Evolutionary conservation across 2,888 invertebrate genomes (phyloP), one percentile per base, ranked within the genome.

Genomic region (Torymus tubicola): DNA sequence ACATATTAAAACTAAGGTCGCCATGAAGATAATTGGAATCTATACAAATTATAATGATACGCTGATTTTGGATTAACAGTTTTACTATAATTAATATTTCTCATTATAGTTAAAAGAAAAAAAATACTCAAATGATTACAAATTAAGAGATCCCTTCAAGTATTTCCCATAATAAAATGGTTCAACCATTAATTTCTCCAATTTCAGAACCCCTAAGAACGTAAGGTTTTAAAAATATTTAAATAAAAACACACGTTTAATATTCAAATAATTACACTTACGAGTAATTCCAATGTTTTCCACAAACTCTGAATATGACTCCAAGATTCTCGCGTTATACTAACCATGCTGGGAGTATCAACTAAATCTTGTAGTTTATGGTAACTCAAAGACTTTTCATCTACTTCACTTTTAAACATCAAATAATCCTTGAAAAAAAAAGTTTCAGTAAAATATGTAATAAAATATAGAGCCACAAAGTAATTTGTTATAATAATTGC

Each of bases 261-360:
- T 2, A 24, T 13, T 14, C 13, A 14, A 5, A 13, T 13, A 61
- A 53, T 53, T 13, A 14, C 52, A 84, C 88, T 86, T 84, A 92
- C 91, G 77, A 91, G 90, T 74, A 91, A 88, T 88, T 96, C 95
- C 73, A 97, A 92, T 87, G 95, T 95, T 84, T 94, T 93, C 98
- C 98, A 98, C 52, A 96, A 92, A 53, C 93, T 92, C 85, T 95
- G 94, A 16, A 98, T 93, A 86, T 96, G 95, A 76, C 93, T 93
- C 97, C 98, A 98, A n/a, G 96, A 95, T 85, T 96, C 96, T 65
- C 94, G 93, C 8, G 96, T 95, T 82, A 98, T 95, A 85, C 96
- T 96, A 82, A 96, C 94, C 86, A 96, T 93, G 87, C 95, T 95
- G 88, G 96, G 95, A 0, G 95, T 95, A 86, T 96, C 95, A 85